phyloP scores from a whole-genome alignment of 2,888 invertebrate species.

The Mesorhabditis spiculigera region DNA sequence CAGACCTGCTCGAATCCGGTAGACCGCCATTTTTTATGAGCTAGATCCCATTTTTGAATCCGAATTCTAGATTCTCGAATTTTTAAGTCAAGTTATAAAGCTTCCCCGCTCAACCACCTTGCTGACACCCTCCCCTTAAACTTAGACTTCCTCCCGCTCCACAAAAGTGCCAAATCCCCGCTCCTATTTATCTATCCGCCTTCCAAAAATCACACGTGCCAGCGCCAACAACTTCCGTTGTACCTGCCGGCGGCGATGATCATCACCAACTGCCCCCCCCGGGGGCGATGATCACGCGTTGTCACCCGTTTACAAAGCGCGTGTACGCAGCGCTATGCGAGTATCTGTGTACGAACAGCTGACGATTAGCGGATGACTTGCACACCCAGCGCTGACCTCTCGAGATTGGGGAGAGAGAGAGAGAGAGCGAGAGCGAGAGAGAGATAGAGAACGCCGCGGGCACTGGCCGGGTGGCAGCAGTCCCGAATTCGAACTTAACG shows the following conservation, averaged over 20 bases:
- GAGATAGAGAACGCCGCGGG: no score
- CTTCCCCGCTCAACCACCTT: not conserved
- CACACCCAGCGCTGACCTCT: no score
- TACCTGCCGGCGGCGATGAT: no score
- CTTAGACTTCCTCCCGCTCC: not conserved
- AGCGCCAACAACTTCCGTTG: not conserved
- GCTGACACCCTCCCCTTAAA: no score
- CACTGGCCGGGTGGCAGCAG: no score
- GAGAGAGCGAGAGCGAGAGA: no score
- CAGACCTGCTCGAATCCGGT: no score
- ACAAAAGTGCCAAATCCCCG: not conserved
- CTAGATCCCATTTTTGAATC: no score
- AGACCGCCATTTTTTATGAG: no score
- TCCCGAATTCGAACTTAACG: no score
- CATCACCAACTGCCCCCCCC: no score
- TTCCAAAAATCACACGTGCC: not conserved
- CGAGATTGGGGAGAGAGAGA: no score
- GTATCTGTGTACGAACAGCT: constrained; percentile 2
- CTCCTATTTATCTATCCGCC: not conserved
- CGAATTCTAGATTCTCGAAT: not conserved
- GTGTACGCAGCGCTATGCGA: not conserved
- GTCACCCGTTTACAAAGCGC: constrained; percentile 1
- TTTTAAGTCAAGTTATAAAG: not conserved
- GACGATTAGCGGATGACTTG: not conserved
- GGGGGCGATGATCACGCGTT: not conserved